Conservation (phyloP, 2,888 invertebrate species). For the Pterostichus niger region DNA sequence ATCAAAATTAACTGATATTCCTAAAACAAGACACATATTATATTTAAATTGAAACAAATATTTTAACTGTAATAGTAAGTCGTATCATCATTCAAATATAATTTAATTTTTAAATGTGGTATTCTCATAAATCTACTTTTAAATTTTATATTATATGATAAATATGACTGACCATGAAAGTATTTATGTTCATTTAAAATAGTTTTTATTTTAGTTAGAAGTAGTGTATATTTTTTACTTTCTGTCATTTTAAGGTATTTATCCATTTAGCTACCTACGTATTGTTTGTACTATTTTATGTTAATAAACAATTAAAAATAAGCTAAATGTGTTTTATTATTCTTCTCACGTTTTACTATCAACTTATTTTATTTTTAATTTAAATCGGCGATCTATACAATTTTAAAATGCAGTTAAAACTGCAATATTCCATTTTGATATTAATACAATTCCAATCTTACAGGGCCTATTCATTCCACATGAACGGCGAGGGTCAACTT, state of each 20-base stretch:
- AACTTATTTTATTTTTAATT: too few species aligned
- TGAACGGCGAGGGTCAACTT: conserved; percentile 92
- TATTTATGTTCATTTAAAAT: conserved; percentile 5
- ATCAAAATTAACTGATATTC: too few species aligned
- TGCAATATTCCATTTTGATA: too few species aligned
- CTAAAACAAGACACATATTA: too few species aligned
- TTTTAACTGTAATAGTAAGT: too few species aligned
- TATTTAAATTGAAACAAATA: too few species aligned
- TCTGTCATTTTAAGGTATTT: neutral
- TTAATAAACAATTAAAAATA: conserved; percentile 34
- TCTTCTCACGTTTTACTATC: conserved; percentile 19
- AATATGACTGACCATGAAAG: neutral
- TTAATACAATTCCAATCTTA: conserved; percentile 72
- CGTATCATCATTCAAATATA: too few species aligned
- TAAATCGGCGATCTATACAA: neutral
- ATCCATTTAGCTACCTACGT: conserved; percentile 2
- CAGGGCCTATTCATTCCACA: conserved; percentile 97
- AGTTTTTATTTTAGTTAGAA: neutral
- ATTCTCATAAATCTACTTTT: too few species aligned
- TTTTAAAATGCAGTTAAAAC: too few species aligned
- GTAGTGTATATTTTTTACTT: too few species aligned
- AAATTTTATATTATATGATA: too few species aligned
- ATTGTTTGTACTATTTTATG: conserved; percentile 32
- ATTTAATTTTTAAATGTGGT: too few species aligned
- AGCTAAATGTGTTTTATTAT: conserved; percentile 38